Evolutionary conservation across 2,888 invertebrate genomes (phyloP).

Genomic region (Pseudolycoriella hygida): DNA sequence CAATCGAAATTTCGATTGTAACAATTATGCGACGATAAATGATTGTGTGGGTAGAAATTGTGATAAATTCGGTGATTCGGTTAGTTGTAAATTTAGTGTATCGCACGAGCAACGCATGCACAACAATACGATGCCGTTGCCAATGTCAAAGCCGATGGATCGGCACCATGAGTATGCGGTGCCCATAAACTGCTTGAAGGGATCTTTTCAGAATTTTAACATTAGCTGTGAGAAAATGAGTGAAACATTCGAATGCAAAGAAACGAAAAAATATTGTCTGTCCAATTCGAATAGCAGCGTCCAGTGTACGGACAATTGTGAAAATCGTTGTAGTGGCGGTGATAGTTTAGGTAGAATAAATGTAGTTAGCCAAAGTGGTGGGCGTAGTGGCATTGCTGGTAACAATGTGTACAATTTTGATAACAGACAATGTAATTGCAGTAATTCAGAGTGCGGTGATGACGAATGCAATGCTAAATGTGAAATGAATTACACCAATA

Average conservation of each 20-base stretch:
- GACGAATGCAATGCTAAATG: slow-evolving; percentile 4
- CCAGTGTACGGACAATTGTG: not conserved
- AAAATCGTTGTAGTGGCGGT: not conserved
- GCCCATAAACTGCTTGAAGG: slow-evolving; percentile 18
- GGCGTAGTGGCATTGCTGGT: not conserved
- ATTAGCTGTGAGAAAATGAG: slow-evolving; percentile 1
- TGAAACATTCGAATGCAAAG: not conserved
- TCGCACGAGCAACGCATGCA: slow-evolving; percentile 16
- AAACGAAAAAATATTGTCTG: not conserved
- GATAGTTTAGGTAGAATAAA: not conserved
- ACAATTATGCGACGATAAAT: slow-evolving; percentile 25
- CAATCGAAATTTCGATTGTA: slow-evolving; percentile 23
- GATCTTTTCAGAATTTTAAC: slow-evolving; percentile 8
- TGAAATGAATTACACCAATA: slow-evolving; percentile 7
- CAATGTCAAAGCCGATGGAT: slow-evolving; percentile 6
- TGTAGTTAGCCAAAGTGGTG: not conserved
- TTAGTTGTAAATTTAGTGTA: slow-evolving; percentile 9
- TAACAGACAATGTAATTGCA: slow-evolving; percentile 4
- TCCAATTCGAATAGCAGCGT: not conserved
- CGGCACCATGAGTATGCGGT: slow-evolving; percentile 26
- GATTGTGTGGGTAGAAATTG: slow-evolving; percentile 16
- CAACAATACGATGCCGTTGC: slow-evolving; percentile 9
- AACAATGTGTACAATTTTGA: slow-evolving; percentile 1
- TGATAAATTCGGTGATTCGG: slow-evolving; percentile 6
- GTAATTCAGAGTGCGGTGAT: slow-evolving; percentile 2